These are phyloP conservation scores for Nanorana parkeri DNA, from an alignment of 2,113 vertebrate genomes.

Conservation along the genomic window DNA sequence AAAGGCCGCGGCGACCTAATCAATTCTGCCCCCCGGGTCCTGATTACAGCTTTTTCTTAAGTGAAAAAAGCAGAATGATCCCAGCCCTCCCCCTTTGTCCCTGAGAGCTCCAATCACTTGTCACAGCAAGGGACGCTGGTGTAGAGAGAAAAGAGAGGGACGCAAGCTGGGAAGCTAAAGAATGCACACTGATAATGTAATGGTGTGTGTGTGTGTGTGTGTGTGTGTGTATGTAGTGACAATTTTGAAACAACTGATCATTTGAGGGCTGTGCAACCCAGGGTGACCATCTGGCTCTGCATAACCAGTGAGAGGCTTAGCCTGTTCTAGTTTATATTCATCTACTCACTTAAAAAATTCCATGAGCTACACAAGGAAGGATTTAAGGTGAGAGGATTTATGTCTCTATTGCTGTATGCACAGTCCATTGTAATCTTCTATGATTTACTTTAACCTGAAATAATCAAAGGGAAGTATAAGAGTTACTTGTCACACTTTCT, in stretches of 20 bases:
- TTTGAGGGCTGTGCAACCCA: constrained; percentile 52
- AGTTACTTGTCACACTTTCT: no score
- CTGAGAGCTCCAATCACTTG: constrained; percentile 58
- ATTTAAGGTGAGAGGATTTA: constrained; percentile 3
- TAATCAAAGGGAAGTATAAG: no score
- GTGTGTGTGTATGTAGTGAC: constrained; percentile 47
- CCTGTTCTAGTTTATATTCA: constrained; percentile 16
- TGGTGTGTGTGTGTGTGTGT: constrained; percentile 51
- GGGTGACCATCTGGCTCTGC: constrained; percentile 55
- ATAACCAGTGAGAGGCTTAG: constrained; percentile 42
- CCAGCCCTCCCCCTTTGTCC: not conserved
- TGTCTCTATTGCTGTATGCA: not conserved
- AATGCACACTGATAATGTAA: constrained; percentile 56
- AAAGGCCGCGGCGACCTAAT: constrained; percentile 68
- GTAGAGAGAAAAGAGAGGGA: constrained; percentile 53
- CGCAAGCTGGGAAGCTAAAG: constrained; percentile 53
- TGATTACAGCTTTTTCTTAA: constrained; percentile 64
- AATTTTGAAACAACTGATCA: constrained; percentile 53
- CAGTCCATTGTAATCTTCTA: not conserved
- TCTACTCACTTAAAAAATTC: not conserved
- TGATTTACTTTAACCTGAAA: no score
- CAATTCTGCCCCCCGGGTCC: constrained; percentile 64
- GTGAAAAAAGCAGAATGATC: constrained; percentile 45
- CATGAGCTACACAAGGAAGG: not conserved
- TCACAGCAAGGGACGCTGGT: constrained; percentile 54